A percentile compares a stretch with the other conserved stretches of the same genome.
These are phyloP conservation scores for Epinotia brunnichana DNA, from an alignment of 2,888 invertebrate genomes.

Conservation along the genomic window DNA sequence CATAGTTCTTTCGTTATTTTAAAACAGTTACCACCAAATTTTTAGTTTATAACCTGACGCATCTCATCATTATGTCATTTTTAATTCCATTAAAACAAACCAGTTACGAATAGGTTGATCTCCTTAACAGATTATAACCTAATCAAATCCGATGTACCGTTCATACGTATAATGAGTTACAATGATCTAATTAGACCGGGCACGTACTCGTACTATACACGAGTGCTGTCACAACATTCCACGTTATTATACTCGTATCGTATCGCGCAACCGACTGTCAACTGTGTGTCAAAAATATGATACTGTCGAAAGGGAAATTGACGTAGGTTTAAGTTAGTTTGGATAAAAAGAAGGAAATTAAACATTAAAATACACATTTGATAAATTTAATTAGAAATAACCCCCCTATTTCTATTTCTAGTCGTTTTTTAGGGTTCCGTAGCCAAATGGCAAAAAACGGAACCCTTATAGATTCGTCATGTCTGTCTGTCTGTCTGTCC, in stretches of 20 bases:
- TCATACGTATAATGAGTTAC: slow-evolving; percentile 70
- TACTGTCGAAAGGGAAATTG: slow-evolving; percentile 51
- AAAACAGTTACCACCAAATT: not conserved
- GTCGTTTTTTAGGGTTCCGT: too few relatives aligned
- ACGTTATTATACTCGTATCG: slow-evolving; percentile 56
- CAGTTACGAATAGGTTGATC: slow-evolving; percentile 30
- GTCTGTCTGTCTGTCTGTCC: too few relatives aligned
- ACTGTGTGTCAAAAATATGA: slow-evolving; percentile 72
- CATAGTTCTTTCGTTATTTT: not conserved
- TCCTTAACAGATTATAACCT: slow-evolving; percentile 32
- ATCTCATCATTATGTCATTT: slow-evolving; percentile 9
- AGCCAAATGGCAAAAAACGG: too few relatives aligned
- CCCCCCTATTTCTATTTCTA: too few relatives aligned
- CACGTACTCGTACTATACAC: slow-evolving; percentile 56
- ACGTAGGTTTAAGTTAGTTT: not conserved
- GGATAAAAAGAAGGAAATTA: not conserved
- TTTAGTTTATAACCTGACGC: not conserved
- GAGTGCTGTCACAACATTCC: slow-evolving; percentile 73
- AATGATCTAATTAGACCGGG: slow-evolving; percentile 72
- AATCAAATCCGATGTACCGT: slow-evolving; percentile 41
- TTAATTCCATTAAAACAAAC: slow-evolving; percentile 38
- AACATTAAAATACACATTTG: not conserved
- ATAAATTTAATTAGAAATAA: too few relatives aligned
- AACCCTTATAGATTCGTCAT: too few relatives aligned
- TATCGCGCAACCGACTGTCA: slow-evolving; percentile 60